Evolutionary conservation across 2,797 vertebrate genomes (phyloP).

Genomic region (Poeciliopsis gracilis): DNA sequence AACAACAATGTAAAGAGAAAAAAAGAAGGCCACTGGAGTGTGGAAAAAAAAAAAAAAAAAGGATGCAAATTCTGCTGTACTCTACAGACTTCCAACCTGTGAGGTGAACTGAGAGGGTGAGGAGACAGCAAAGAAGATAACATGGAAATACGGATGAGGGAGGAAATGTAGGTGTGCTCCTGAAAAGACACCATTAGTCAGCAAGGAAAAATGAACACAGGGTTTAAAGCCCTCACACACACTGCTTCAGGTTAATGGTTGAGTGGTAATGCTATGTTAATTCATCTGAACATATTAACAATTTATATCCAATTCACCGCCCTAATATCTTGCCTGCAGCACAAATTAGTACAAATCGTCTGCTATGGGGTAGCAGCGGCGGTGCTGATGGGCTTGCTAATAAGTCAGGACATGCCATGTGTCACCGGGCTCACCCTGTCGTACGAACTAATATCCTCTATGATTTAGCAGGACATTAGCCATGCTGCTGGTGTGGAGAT

Average conservation of each 20-base stretch:
- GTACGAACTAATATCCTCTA: constrained; percentile 53
- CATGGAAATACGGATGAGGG: constrained; percentile 41
- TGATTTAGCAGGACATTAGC: constrained; percentile 39
- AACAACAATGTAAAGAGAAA: constrained; percentile 32
- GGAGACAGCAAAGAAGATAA: constrained; percentile 5
- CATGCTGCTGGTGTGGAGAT: constrained; percentile 11
- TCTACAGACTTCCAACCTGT: constrained; percentile 34
- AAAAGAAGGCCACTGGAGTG: constrained; percentile 31
- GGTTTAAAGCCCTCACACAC: constrained; percentile 37
- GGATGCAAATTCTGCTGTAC: constrained; percentile 33
- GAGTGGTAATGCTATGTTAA: constrained; percentile 71
- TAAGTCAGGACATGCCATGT: constrained; percentile 56
- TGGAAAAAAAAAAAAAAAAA: constrained; percentile 14
- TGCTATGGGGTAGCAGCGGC: constrained; percentile 37
- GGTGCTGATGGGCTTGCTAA: constrained; percentile 29
- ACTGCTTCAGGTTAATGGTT: constrained; percentile 62
- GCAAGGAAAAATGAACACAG: constrained; percentile 62
- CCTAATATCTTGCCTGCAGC: constrained; percentile 72
- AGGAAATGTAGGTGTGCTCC: constrained; percentile 44
- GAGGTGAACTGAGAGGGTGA: constrained; percentile 21
- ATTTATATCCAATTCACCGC: constrained; percentile 74
- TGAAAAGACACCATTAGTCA: constrained; percentile 67
- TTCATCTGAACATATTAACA: constrained; percentile 79
- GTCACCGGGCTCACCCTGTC: constrained; percentile 48
- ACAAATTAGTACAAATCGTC: constrained; percentile 70